A percentile compares a stretch with the other conserved stretches of the same genome.
Evolutionary conservation across 2,888 invertebrate species (phyloP).

Genomic region (Sipha maydis): DNA sequence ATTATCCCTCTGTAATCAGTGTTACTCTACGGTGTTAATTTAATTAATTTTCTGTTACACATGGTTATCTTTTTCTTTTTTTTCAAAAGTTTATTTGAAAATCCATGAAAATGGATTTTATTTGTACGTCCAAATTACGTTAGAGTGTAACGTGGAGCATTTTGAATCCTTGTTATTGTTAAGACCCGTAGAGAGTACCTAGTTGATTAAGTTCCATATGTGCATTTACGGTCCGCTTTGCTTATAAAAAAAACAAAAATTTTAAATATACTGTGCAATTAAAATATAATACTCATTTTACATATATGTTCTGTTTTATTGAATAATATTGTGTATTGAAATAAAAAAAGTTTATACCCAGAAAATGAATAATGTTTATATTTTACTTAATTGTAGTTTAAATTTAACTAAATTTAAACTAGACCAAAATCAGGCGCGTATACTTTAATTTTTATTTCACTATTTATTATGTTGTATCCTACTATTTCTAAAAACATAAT

Average conservation of each 20-base stretch:
- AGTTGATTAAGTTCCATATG: neutral
- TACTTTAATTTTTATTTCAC: no score
- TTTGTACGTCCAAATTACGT: neutral
- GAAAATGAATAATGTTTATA: no score
- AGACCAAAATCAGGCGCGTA: no score
- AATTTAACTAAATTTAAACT: no score
- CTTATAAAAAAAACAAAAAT: neutral
- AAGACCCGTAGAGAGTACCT: neutral
- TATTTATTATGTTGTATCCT: no score
- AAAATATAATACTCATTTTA: neutral
- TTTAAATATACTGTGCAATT: neutral
- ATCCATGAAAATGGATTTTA: neutral
- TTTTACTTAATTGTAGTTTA: no score
- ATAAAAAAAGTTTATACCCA: no score
- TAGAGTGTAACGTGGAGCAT: neutral
- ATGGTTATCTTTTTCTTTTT: neutral
- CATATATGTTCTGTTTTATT: neutral
- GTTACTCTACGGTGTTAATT: conserved; percentile 32
- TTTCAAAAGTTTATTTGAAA: neutral
- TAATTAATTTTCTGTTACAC: conserved; percentile 37
- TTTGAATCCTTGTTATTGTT: conserved; percentile 3
- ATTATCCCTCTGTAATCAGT: conserved; percentile 37
- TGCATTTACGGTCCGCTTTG: no score
- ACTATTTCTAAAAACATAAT: no score
- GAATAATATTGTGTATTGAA: no score